A percentile compares a stretch with the other conserved stretches of the same genome.
These are phyloP conservation scores for Ligdia adustata DNA, from an alignment of 2,888 invertebrate species.

Conservation along the genomic window DNA sequence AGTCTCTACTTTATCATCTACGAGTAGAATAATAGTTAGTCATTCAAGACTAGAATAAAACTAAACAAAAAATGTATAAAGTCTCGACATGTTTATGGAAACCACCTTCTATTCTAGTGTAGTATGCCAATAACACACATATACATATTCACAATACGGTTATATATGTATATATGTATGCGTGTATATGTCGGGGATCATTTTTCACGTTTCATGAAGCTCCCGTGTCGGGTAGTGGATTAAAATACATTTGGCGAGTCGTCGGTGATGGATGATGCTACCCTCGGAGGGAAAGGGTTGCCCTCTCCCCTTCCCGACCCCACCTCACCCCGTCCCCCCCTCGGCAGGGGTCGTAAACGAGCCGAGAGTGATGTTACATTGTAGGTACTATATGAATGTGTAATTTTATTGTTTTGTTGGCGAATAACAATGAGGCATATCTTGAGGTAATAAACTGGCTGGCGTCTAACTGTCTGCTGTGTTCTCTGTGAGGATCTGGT, in stretches of 20 bases:
- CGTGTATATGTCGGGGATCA: slow-evolving; percentile 58
- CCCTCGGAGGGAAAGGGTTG: slow-evolving; percentile 68
- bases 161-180: neutral
- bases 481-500: neutral
- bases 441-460: slow-evolving; percentile 21
- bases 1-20: no score
- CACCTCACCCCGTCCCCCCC: slow-evolving; percentile 17
- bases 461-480: slow-evolving; percentile 31
- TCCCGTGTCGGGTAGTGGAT: slow-evolving; percentile 75
- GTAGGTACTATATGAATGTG: slow-evolving; percentile 55
- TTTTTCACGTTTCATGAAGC: slow-evolving; percentile 84
- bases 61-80: no score
- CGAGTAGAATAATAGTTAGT: no score
- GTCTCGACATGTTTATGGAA: no score
- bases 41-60: no score
- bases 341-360: slow-evolving; percentile 40
- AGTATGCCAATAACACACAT: slow-evolving; percentile 13
- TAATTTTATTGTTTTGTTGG: slow-evolving; percentile 47
- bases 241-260: slow-evolving; percentile 82
- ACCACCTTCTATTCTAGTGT: no score
- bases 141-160: neutral
- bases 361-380: slow-evolving; percentile 47
- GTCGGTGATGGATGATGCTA: slow-evolving; percentile 71
- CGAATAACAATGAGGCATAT: slow-evolving; percentile 27
- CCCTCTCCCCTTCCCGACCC: slow-evolving; percentile 36